phyloP scores from a whole-genome alignment of 2,113 vertebrate genomes.

The Bubo blakistoni region DNA sequence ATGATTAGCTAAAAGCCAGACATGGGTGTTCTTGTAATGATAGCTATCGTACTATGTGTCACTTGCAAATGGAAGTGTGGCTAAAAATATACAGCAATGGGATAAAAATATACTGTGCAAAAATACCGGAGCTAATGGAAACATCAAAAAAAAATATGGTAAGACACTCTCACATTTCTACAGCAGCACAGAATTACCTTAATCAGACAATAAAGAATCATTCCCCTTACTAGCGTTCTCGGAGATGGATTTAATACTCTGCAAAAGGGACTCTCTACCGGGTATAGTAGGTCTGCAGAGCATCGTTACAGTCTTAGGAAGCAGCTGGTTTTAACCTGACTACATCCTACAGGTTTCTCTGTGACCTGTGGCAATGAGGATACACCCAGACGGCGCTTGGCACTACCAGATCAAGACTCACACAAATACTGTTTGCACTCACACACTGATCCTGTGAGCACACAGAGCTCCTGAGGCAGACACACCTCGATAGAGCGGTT shows the following conservation, averaged over 20 bases:
- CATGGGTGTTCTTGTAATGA: not conserved
- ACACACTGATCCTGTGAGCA: not conserved
- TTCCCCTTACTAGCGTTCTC: not conserved
- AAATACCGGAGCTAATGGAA: not conserved
- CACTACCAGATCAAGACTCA: not conserved
- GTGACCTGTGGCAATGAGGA: not conserved
- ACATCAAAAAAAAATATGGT: not conserved
- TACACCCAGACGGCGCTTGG: not conserved
- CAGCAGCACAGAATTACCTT: not conserved
- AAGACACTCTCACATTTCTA: not conserved
- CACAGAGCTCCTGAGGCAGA: not conserved
- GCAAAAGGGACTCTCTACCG: not conserved
- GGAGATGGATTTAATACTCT: not conserved
- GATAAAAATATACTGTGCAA: not conserved
- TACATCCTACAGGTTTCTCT: fast-evolving
- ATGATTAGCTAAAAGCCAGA: conserved; percentile 11
- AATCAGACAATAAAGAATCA: not conserved
- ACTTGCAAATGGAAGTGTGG: not conserved
- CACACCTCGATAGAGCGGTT: fast-evolving
- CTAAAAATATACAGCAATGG: not conserved
- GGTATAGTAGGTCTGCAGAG: not conserved
- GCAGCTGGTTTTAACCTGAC: not conserved
- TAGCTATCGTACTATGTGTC: not conserved
- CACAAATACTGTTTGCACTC: not conserved
- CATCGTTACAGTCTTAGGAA: not conserved